Evolutionary conservation across 2,797 vertebrate genomes (phyloP).

Genomic region (Natrix natrix): DNA sequence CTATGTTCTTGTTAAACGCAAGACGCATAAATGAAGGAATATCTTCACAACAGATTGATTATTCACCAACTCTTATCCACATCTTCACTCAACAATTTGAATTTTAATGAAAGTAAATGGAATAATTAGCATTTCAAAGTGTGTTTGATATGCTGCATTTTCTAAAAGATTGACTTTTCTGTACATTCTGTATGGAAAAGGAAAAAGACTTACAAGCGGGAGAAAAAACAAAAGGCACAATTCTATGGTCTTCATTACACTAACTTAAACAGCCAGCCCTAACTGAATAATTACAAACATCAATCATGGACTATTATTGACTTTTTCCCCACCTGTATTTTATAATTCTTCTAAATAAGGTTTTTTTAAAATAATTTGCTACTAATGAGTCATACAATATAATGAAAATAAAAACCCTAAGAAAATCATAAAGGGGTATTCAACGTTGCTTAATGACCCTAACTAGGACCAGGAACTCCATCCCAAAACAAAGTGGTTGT

Average conservation of each 20-base stretch:
- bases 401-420: background rate
- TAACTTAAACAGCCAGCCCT: constrained; percentile 59
- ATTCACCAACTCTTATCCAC: constrained; percentile 74
- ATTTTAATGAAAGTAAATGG: constrained; percentile 84
- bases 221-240: constrained; percentile 56
- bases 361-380: constrained; percentile 7
- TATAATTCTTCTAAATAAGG: constrained; percentile 50
- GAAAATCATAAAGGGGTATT: background rate
- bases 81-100: constrained; percentile 82
- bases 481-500: background rate
- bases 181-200: constrained; percentile 74
- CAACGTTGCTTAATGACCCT: background rate
- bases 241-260: constrained; percentile 67
- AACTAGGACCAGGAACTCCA: background rate
- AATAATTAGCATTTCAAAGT: constrained; percentile 86
- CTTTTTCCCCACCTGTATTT: constrained; percentile 60
- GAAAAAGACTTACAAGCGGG: constrained; percentile 63
- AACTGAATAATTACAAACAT: constrained; percentile 68
- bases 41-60: constrained; percentile 81
- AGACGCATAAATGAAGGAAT: constrained; percentile 75
- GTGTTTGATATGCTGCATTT: constrained; percentile 74
- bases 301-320: constrained; percentile 62
- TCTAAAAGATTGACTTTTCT: constrained; percentile 70
- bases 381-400: background rate
- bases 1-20: constrained; percentile 76